Percentiles rank a stretch among this genome's conserved stretches.
Conservation (phyloP, 2,888 invertebrate genomes). For the Tipula unca region DNA sequence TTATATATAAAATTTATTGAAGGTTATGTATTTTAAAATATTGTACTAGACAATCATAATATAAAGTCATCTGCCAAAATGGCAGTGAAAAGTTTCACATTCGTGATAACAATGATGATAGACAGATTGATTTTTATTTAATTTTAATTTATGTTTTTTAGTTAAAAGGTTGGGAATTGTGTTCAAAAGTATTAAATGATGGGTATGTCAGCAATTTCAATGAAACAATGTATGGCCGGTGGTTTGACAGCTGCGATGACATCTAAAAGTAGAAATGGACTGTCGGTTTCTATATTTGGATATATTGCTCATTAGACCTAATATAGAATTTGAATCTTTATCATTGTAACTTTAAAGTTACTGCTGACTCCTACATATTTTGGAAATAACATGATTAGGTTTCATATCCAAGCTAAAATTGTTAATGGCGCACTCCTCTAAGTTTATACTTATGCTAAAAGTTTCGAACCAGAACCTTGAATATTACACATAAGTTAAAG, state of each 20-base stretch:
- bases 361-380: background rate
- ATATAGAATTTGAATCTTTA: background rate
- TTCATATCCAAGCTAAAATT: no score
- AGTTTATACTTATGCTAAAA: no score
- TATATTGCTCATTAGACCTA: background rate
- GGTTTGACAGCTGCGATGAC: background rate
- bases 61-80: background rate
- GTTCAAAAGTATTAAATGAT: background rate
- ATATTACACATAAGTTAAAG: no score
- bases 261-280: background rate
- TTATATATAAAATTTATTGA: background rate
- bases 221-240: background rate
- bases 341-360: background rate
- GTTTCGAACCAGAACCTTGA: no score
- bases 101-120: background rate
- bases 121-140: background rate
- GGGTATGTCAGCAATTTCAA: background rate
- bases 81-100: background rate
- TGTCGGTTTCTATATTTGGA: background rate
- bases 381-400: no score
- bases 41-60: background rate
- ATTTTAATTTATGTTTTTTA: background rate
- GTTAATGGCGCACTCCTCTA: no score
- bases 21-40: background rate
- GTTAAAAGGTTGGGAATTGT: background rate